Conservation (phyloP, 2,113 vertebrate species). For the Morphnarchus princeps region DNA sequence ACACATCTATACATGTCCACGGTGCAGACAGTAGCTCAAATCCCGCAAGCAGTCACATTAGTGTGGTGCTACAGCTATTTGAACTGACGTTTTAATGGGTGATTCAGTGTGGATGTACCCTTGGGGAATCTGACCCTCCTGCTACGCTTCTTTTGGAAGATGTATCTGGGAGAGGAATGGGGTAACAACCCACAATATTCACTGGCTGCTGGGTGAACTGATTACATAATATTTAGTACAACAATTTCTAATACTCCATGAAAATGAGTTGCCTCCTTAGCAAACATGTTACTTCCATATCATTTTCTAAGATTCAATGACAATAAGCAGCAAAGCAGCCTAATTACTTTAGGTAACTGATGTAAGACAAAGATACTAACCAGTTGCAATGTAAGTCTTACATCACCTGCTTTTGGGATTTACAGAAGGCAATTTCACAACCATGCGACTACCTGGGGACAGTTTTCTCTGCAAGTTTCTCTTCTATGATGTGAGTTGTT, state of each 20-base stretch:
- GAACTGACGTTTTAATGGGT: neutral
- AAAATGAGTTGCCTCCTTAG: neutral
- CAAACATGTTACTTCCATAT: neutral
- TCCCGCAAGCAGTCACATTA: neutral
- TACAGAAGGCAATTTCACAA: neutral
- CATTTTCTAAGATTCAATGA: neutral
- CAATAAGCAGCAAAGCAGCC: neutral
- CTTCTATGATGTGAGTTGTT: neutral
- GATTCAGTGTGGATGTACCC: neutral
- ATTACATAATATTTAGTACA: neutral
- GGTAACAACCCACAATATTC: neutral
- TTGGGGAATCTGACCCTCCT: neutral
- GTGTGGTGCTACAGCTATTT: neutral
- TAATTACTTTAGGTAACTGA: neutral
- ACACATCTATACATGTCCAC: too few relatives aligned
- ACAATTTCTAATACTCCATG: neutral
- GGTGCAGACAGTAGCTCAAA: neutral
- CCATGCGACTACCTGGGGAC: fast-evolving
- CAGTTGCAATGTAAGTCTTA: neutral
- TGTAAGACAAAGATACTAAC: neutral
- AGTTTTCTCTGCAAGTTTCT: neutral
- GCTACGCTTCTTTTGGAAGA: neutral
- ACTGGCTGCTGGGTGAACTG: neutral
- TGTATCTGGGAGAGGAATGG: neutral
- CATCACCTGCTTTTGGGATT: neutral